Evolutionary conservation across 2,888 invertebrate species (phyloP).

Genomic region (Craniophora ligustri): DNA sequence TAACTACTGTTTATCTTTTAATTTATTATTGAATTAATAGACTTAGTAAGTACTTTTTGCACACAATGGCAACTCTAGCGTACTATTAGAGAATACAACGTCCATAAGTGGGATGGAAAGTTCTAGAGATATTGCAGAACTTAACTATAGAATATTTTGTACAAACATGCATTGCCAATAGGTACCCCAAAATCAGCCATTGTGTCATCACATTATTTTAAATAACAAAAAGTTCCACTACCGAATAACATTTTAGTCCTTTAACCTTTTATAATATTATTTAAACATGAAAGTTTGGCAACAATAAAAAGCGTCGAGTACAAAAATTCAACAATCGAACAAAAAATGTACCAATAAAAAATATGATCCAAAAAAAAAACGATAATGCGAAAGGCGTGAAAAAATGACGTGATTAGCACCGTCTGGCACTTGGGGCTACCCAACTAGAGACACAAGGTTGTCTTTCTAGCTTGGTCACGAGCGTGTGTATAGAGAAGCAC

Average conservation of each 20-base stretch:
- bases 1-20: no score
- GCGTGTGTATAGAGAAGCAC: constrained; percentile 20
- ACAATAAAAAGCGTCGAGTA: constrained; percentile 3
- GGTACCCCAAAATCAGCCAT: neutral
- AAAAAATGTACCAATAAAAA: neutral
- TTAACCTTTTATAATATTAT: neutral
- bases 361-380: constrained; percentile 14
- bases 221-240: neutral
- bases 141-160: neutral
- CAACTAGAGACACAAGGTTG: constrained; percentile 56
- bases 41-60: no score
- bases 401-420: constrained; percentile 39
- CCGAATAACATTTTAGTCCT: neutral
- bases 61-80: neutral
- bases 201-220: neutral
- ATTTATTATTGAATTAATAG: no score
- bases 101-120: neutral
- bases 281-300: neutral
- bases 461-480: constrained; percentile 22
- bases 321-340: neutral
- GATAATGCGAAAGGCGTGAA: constrained; percentile 14
- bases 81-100: neutral
- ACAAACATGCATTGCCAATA: neutral
- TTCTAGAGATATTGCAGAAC: neutral
- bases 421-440: constrained; percentile 41